Evolutionary conservation across 2,888 invertebrate species (phyloP), one percentile per base, ranked within the genome.

Genomic region (Callyntrura guangdongensis): DNA sequence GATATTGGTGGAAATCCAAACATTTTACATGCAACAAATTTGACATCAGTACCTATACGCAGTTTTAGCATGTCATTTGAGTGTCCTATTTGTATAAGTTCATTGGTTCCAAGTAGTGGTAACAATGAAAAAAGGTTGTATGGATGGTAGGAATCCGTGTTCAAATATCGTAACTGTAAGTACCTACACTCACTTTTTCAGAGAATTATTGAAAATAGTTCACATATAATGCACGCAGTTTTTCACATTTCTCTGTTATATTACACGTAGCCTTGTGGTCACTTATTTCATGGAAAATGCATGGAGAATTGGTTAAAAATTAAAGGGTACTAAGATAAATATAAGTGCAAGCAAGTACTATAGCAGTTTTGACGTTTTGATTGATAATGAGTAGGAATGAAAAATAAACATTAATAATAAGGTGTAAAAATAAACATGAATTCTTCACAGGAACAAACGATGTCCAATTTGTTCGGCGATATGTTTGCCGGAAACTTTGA

Each of bases 31-130:
- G 56, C n/a, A 9, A 14, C 12, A 6, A 14, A n/a, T 36, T 61
- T n/a, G n/a, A n/a, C n/a, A n/a, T 17, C 67, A 74, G 25, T 67
- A 17, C 59, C 85, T 0, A 74, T 14, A 27, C 45, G 72, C 22
- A 74, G 56, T 59, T 83, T 49, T 56, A 82, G 67, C 12, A 74
- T 81, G 47, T 49, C 88, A 49, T 79, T 92, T 27, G 92, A 92
- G 22, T 92, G 92, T 45, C 89, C 92, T 9, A 92, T 92, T 45
- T 92, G 92, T 81, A 89, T 91, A 9, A 83, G 89, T 20, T 86
- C 91, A 12, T 69, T 92, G 9, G 79, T 92, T 0, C 82, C 82
- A 2, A 49, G 47, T 11, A 56, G 59, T 45, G 11, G 22, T 27
- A 27, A 14, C 74, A 47, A 47, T 74, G 74, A 74, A n/a, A 74